phyloP scores from a whole-genome alignment of 2,113 vertebrate genomes.

The Accipiter cooperii region DNA sequence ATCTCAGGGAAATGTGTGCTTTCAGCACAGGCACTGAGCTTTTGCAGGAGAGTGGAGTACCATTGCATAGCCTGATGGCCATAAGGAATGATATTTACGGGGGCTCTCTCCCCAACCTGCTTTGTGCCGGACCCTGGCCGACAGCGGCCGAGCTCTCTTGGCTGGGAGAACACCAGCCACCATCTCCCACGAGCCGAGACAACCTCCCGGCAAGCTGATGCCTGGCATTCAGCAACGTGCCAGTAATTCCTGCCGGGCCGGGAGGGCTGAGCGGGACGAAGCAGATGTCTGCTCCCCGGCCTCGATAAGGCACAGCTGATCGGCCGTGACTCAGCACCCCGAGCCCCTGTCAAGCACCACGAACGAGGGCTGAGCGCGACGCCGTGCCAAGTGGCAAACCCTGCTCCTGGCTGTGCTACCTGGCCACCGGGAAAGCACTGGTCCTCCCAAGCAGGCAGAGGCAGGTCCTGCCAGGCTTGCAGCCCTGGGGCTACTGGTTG shows the following conservation, averaged over 20 bases:
- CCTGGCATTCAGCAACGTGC: not conserved
- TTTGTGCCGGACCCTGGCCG: not conserved
- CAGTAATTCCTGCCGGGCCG: not conserved
- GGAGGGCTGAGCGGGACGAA: not conserved
- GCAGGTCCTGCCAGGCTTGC: not conserved
- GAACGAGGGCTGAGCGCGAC: not conserved
- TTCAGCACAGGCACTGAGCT: not conserved
- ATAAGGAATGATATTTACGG: fast-evolving
- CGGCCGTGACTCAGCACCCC: not conserved
- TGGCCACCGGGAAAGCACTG: not conserved
- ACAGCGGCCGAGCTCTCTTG: fast-evolving
- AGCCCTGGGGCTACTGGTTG: not conserved
- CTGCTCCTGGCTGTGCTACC: not conserved
- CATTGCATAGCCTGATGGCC: too few species aligned
- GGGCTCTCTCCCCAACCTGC: not conserved
- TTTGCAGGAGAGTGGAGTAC: not conserved
- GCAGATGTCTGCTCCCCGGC: not conserved
- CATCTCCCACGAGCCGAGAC: not conserved
- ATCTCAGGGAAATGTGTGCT: not conserved
- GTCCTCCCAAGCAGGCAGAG: not conserved
- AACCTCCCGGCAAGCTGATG: not conserved
- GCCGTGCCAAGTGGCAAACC: not conserved
- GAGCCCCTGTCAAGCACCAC: fast-evolving
- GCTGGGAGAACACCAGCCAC: not conserved
- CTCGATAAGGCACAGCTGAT: not conserved